phyloP scores from a whole-genome alignment of 2,797 vertebrate species.

The Orientallactaga sibirica region DNA sequence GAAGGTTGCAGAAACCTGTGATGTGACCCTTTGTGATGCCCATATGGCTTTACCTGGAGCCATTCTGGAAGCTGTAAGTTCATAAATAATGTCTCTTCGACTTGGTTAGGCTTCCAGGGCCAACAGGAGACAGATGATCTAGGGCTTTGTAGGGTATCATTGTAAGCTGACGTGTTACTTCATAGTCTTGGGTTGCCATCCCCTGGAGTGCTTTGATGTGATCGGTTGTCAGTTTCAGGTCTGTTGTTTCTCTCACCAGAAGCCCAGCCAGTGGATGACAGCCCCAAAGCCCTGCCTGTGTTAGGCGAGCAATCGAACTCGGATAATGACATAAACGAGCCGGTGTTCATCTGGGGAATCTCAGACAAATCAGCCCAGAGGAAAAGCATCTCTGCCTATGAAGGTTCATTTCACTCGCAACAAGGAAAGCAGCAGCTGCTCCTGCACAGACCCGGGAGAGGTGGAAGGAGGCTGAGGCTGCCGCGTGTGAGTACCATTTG shows the following conservation, averaged over 20 bases:
- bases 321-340: slow-evolving; percentile 79
- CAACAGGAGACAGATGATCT: slow-evolving; percentile 82
- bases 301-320: slow-evolving; percentile 82
- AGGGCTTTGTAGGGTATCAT: slow-evolving; percentile 79
- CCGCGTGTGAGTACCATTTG: slow-evolving; percentile 90
- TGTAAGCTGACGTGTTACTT: slow-evolving; percentile 74
- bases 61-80: slow-evolving; percentile 51
- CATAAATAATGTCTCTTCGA: slow-evolving; percentile 76
- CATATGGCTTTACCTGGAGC: slow-evolving; percentile 47
- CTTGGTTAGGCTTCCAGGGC: slow-evolving; percentile 82
- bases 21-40: neutral
- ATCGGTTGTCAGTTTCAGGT: slow-evolving; percentile 90
- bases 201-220: slow-evolving; percentile 84
- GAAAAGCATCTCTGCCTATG: slow-evolving; percentile 90
- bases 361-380: slow-evolving; percentile 88
- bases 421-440: slow-evolving; percentile 85
- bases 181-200: slow-evolving; percentile 85
- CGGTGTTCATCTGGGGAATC: slow-evolving; percentile 81
- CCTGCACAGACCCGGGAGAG: slow-evolving; percentile 87
- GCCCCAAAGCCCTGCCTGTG: slow-evolving; percentile 86
- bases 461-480: slow-evolving; percentile 88
- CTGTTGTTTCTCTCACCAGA: slow-evolving; percentile 92
- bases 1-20: neutral
- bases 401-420: slow-evolving; percentile 87
- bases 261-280: slow-evolving; percentile 90